Conservation (phyloP, 1,140 invertebrate species). For the Calliphora vicina region DNA sequence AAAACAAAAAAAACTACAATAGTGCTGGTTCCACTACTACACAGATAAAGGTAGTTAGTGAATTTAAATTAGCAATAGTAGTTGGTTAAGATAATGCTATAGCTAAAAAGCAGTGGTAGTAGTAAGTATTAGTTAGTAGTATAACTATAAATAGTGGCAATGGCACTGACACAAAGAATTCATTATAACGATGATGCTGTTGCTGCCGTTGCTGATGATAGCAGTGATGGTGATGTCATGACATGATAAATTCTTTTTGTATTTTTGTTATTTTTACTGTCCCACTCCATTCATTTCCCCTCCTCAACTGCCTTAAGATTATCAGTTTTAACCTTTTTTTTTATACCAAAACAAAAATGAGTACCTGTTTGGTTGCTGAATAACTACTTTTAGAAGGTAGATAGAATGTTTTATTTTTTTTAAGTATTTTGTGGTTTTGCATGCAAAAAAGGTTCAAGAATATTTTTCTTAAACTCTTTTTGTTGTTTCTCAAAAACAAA, state of each 20-base stretch:
- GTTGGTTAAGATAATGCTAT: too few species aligned
- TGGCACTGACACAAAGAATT: neutral
- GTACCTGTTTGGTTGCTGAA: neutral
- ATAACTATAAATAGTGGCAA: neutral
- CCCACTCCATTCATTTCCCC: neutral
- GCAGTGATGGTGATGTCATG: constrained; percentile 24
- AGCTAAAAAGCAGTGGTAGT: neutral
- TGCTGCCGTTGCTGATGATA: neutral
- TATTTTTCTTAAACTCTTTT: neutral
- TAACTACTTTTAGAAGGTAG: neutral
- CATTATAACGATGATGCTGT: neutral
- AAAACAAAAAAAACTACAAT: neutral
- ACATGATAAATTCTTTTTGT: constrained; percentile 24
- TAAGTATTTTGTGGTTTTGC: constrained; percentile 10
- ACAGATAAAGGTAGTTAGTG: too few species aligned
- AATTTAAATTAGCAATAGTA: too few species aligned
- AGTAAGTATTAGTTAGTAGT: neutral
- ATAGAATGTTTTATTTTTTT: too few species aligned
- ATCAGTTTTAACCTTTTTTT: neutral
- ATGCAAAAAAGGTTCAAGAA: constrained; percentile 22
- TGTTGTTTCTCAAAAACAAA: neutral
- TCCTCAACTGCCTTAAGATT: too few species aligned
- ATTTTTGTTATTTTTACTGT: neutral
- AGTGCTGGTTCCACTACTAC: neutral
- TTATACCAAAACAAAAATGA: too few species aligned